Evolutionary conservation across 2,888 invertebrate species (phyloP), one percentile per base, ranked within the genome.

Genomic region (Monoplex corrugatus): DNA sequence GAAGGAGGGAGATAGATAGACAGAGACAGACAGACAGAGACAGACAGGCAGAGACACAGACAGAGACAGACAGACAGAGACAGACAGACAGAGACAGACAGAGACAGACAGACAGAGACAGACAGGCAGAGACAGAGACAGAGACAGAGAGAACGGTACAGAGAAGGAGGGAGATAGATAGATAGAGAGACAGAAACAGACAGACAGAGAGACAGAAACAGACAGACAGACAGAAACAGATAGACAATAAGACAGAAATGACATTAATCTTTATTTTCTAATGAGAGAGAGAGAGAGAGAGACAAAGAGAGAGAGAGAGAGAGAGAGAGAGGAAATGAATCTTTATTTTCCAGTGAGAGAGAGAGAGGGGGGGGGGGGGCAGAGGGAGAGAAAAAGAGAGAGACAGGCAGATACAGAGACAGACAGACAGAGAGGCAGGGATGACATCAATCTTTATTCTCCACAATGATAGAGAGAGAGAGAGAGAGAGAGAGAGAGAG

Each of bases 401-500:
- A 68, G 68, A 68, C 28, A 68, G 68, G 28, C 3, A 3, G n/a
- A n/a, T 23, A 68, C 28, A 68, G 68, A 68, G 19, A 68, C 0
- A 68, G 68, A 68, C 28, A 19, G 68, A 19, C 28, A 23, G 5
- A 68, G 23, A n/a, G n/a, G n/a, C n/a, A n/a, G n/a, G n/a, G n/a
- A n/a, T n/a, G n/a, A n/a, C n/a, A n/a, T n/a, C n/a, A n/a, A n/a
- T n/a, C n/a, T n/a, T n/a, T n/a, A n/a, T n/a, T n/a, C n/a, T n/a
- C n/a, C n/a, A n/a, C n/a, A 63, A n/a, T 28, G 63, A 63, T 19
- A 38, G 86, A 72, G 72, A 72, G 50, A 72, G 68, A 72, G 50
- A 44, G 72, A 38, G 86, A 44, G 28, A 38, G 86, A 86, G 85
- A 16, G 19, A 57, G n/a, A 28, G 13, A 84, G 50, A 57, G 32